These are phyloP conservation scores for Drosophila seguyi DNA, from an alignment of 1,140 invertebrate species.

Conservation along the genomic window DNA sequence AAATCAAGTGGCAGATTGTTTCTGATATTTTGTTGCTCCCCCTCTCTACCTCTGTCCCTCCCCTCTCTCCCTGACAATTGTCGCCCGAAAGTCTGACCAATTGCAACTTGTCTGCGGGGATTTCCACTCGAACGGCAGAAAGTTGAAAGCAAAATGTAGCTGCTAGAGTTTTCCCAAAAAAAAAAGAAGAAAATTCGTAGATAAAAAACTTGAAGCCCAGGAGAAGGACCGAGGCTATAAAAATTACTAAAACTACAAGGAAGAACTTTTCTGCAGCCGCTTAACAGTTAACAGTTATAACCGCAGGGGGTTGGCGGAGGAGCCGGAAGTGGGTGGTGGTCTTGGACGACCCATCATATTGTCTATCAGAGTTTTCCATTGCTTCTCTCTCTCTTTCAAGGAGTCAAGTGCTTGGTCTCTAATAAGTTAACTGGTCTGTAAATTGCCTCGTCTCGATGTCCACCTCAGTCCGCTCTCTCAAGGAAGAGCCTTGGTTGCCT, in stretches of 20 bases:
- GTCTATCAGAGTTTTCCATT: slow-evolving; percentile 27
- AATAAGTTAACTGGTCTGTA: slow-evolving; percentile 77
- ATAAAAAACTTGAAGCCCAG: slow-evolving; percentile 32
- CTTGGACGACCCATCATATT: slow-evolving; percentile 40
- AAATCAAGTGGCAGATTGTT: slow-evolving; percentile 28
- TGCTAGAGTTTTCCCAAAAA: slow-evolving; percentile 11
- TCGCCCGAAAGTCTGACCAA: slow-evolving; percentile 33
- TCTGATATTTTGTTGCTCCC: slow-evolving; percentile 18
- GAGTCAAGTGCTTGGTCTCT: slow-evolving; percentile 48
- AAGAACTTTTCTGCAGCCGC: slow-evolving; percentile 59
- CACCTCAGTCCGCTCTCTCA: background rate
- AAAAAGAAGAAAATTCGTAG: slow-evolving; percentile 25
- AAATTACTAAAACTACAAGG: slow-evolving; percentile 52
- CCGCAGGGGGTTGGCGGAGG: slow-evolving; percentile 23
- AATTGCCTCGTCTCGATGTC: slow-evolving; percentile 66
- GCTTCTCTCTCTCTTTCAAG: background rate
- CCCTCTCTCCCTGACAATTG: slow-evolving; percentile 13
- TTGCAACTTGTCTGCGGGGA: slow-evolving; percentile 18
- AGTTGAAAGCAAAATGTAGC: slow-evolving; percentile 16
- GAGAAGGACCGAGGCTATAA: slow-evolving; percentile 3
- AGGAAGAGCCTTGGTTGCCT: slow-evolving; percentile 2
- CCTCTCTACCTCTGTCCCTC: background rate
- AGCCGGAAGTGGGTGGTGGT: background rate
- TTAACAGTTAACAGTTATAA: slow-evolving; percentile 75
- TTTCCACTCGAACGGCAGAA: slow-evolving; percentile 20